Conservation (phyloP, 2,113 vertebrate genomes). For the Pontoporia blainvillei region DNA sequence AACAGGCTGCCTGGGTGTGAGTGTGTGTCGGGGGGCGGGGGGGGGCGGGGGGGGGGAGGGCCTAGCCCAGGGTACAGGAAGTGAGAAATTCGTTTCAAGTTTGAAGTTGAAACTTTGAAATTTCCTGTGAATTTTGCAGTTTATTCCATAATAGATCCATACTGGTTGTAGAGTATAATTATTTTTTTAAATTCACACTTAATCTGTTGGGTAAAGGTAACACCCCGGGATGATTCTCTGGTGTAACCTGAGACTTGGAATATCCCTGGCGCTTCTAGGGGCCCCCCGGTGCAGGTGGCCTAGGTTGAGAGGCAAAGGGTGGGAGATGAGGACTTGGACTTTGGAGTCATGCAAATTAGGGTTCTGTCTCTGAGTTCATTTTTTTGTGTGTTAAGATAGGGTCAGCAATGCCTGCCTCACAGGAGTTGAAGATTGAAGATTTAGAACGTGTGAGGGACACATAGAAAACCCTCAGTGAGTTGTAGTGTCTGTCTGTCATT, state of each 20-base stretch:
- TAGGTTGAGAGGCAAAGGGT: background rate
- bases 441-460: background rate
- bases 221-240: background rate
- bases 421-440: background rate
- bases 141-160: background rate
- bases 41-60: no score
- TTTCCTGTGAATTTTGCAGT: background rate
- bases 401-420: background rate
- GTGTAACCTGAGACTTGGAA: background rate
- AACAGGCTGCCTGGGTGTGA: no score
- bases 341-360: background rate
- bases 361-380: background rate
- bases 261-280: background rate
- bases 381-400: background rate
- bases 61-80: slow-evolving; percentile 7
- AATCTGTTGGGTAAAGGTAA: background rate
- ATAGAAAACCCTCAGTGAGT: background rate
- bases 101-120: background rate
- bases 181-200: background rate
- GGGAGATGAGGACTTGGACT: background rate
- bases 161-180: background rate
- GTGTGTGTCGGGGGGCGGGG: no score
- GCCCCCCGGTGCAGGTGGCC: background rate
- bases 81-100: background rate
- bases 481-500: background rate